Evolutionary conservation across 2,888 invertebrate genomes (phyloP).

Genomic region (Ophion ellenae): DNA sequence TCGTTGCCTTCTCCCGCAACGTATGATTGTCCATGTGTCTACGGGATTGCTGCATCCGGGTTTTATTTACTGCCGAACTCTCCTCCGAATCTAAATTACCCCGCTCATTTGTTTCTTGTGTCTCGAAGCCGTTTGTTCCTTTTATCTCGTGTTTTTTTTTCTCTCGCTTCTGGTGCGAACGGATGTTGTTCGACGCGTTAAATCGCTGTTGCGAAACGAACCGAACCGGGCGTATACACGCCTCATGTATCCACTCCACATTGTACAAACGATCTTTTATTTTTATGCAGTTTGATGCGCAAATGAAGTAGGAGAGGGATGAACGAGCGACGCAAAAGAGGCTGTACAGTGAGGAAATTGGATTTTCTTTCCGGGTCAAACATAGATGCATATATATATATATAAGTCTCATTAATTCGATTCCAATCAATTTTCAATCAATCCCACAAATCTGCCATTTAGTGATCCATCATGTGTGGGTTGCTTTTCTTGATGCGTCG

Average conservation of each 20-base stretch:
- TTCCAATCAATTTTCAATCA: no score
- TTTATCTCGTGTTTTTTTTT: conserved; percentile 10
- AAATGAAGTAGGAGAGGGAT: conserved; percentile 33
- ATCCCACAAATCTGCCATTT: no score
- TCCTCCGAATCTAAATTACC: conserved; percentile 48
- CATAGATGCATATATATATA: no score
- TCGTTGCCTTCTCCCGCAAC: neutral
- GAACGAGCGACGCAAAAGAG: conserved; percentile 46
- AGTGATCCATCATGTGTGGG: no score
- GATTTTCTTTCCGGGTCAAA: no score
- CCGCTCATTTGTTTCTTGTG: conserved; percentile 45
- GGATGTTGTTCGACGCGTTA: conserved; percentile 59
- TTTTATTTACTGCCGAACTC: conserved; percentile 38
- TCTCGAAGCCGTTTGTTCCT: conserved; percentile 9
- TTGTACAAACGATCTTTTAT: conserved; percentile 44
- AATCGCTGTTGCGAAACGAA: conserved; percentile 54
- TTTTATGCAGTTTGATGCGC: conserved; percentile 5
- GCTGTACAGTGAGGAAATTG: conserved; percentile 39
- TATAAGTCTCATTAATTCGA: no score
- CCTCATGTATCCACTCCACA: neutral
- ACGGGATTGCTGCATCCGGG: conserved; percentile 41
- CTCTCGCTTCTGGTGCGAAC: conserved; percentile 18
- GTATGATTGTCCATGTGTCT: conserved; percentile 5
- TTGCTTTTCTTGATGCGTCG: no score
- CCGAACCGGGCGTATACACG: conserved; percentile 23